Evolutionary conservation across 1,140 invertebrate species (phyloP), one percentile per base, ranked within the genome.

Genomic region (Apis florea): DNA sequence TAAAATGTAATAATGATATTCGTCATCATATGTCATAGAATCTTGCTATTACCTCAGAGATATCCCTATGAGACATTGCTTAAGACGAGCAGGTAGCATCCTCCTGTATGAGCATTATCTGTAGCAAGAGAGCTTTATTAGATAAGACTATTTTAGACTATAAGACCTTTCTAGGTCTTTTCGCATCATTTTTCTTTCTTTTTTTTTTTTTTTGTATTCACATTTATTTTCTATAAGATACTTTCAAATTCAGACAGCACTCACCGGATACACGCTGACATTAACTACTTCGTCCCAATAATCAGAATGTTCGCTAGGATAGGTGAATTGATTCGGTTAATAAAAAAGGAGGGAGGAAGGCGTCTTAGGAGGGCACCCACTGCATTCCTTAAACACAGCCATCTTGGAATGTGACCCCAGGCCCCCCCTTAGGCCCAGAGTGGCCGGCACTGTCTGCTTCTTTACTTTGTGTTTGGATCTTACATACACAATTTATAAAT

Each of bases 401-500:
- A 94, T 94, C 92, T 94, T 94, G 93, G 93, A 94, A 94, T 94
- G 93, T 93, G 93, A 94, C 92, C 93, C 92, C 93, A 75, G 90
- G 92, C 85, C 90, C 92, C 84, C 81, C 90, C 88, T 87, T 84
- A 83, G 85, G 89, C 88, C 89, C 89, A 81, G 83, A 90, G 91
- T 89, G 91, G 89, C 77, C 86, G 86, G 86, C 86, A 87, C 86
- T 87, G 86, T 67, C 69, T 69, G 63, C 68, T 59, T 67, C 61
- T 79, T n/a, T 66, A 64, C 61, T 58, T 54, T 59, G 53, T n/a
- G 49, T 64, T 75, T 67, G 79, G 24, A 58, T 58, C 31, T 56
- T 12, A 82, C 47, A 26, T 54, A 24, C n/a, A 69, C 17, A 54
- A 24, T 17, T 61, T 8, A 58, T 77, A 49, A 47, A 19, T 40